Base-by-base conservation (phyloP, 2,113 vertebrate genomes). In the Piliocolobus tephrosceles region DNA sequence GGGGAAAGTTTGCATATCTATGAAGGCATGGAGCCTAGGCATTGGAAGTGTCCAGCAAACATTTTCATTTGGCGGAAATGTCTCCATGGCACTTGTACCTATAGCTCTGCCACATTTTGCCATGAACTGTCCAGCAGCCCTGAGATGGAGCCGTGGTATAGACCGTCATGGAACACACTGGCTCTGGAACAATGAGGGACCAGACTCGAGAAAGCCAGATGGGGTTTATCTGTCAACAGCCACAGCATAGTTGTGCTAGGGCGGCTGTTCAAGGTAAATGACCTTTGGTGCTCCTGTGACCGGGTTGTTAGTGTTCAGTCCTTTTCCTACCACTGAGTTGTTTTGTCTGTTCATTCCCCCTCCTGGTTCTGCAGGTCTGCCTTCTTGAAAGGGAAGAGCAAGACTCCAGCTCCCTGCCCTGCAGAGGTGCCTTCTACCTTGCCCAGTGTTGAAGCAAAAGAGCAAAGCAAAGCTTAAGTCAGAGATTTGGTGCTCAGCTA, bases 1-100 rank as follows among this genome's bases (percentile, higher is more conserved):
- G 55, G 25, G 30, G 12, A 9, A 25, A 78, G 55, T 76, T 70
- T 30, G 61, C 25, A 68, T 14, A 35, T 40, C 55, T 55, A 30
- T 16, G 61, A 27, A 66, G 58, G 11, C 30, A 17, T 0, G 0
- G 16, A 35, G 8, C 2, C 78, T 30, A 6, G 23, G 35, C 3
- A 3, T 0, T 4, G n/a, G 32, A 32, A 18, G 52, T 58, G 20
- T 57, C 38, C 10, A 23, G 35, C 6, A 38, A 61, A 22, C 0
- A 0, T 61, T 88, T 2, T 47, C 50, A 70, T 30, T 92, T 35
- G 61, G 81, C 45, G 52, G 30, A 73, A 43, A 25, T 2, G 3
- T 80, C 43, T 84, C 32, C 38, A 40, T 0, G 10, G 43, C 20
- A 1, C 35, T 68, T 40, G 25, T 25, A 87, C 43, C 32, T 58